Evolutionary conservation across 2,888 invertebrate genomes (phyloP), one percentile per base, ranked within the genome.

Genomic region (Phyllotreta striolata): DNA sequence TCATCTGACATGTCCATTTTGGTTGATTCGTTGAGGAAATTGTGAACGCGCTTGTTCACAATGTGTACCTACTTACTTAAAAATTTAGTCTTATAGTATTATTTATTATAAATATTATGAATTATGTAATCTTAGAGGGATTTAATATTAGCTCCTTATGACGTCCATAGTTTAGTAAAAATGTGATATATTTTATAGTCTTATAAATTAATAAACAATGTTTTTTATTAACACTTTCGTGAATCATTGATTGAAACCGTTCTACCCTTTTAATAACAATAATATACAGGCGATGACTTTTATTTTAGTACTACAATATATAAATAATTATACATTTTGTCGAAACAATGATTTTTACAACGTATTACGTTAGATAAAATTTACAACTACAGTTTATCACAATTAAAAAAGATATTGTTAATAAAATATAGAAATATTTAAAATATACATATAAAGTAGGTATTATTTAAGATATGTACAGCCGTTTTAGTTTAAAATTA

Each of bases 1-100:
- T 89, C 89, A 73, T 86, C 89, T 69, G 94, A 95, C 80, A 89
- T 95, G 80, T 89, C 90, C 70, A 86, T 91, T 56, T 83, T 95
- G 10, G 86, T 89, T 72, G 91, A 92, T 74, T 89, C 93, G 6
- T 85, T 93, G 79, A 86, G 84, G 62, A 93, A 92, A 80, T 78
- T 92, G 67, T 90, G 85, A 76, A 24, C 24, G 24, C 24, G 1
- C 24, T 3, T 34, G 8, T 38, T 8, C 39, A 37, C 9, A 7
- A 12, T 10, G 2, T 38, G 10, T n/a, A n/a, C n/a, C n/a, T n/a
- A n/a, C 13, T 24, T 13, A 9, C 64, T 13, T 56, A 34, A 47
- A 41, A 37, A 34, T 34, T 41, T 59, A 52, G 43, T 43, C 52
- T 35, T 47, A n/a, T 39, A 59, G 54, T 58, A 62, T 55, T 62